Conservation (phyloP, 1,140 invertebrate species). For the Whitmania pigra region DNA sequence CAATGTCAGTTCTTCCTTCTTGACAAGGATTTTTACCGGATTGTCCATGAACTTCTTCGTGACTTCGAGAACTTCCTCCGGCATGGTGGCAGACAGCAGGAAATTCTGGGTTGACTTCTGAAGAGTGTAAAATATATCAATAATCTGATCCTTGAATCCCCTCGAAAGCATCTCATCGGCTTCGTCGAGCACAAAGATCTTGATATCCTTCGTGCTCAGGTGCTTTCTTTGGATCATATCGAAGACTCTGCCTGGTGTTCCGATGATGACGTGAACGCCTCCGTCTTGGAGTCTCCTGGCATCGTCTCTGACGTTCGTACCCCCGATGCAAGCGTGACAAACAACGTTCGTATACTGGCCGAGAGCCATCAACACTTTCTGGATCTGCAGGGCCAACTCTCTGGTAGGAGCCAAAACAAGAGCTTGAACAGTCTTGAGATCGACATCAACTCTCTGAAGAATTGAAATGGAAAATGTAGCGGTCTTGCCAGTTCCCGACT, state of each 20-base stretch:
- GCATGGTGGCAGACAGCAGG: conserved; percentile 28
- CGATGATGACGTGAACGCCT: conserved; percentile 92
- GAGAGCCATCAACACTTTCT: conserved; percentile 86
- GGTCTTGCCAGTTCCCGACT: too few species aligned
- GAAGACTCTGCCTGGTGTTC: conserved; percentile 90
- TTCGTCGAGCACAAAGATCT: conserved; percentile 96
- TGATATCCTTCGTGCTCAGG: conserved; percentile 61
- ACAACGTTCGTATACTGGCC: conserved; percentile 93
- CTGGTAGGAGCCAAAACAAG: conserved; percentile 88
- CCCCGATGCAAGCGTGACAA: too few species aligned
- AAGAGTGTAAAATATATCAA: conserved; percentile 91
- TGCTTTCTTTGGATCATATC: conserved; percentile 90
- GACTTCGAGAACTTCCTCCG: conserved; percentile 26
- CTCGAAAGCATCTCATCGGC: conserved; percentile 99
- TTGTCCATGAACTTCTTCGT: conserved; percentile 26
- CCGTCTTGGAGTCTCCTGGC: conserved; percentile 76
- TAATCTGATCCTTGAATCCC: conserved; percentile 99
- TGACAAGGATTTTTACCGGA: conserved; percentile 27
- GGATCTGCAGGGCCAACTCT: conserved; percentile 74
- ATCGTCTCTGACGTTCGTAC: conserved; percentile 93
- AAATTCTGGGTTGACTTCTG: conserved; percentile 41
- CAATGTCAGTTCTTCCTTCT: conserved; percentile 63
- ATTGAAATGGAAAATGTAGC: conserved; percentile 95
- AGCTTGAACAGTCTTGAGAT: conserved; percentile 74
- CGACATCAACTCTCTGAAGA: conserved; percentile 84